Percentiles rank a stretch among this genome's conserved stretches.
phyloP scores from a whole-genome alignment of 2,888 invertebrate genomes.

The Pocota personata region DNA sequence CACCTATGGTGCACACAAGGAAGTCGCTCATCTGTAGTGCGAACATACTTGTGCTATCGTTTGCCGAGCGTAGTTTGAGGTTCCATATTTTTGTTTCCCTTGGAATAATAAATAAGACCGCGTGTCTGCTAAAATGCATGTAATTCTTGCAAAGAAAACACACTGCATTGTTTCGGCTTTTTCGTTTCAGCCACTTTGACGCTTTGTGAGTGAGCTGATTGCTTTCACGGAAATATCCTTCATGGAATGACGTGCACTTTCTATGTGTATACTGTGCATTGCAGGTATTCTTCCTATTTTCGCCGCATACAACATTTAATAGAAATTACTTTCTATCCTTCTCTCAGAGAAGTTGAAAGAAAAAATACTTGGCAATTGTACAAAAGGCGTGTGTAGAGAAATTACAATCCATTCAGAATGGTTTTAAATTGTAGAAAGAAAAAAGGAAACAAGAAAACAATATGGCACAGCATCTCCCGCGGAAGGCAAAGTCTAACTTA shows the following conservation, averaged over 20 bases:
- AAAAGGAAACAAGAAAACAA: background rate
- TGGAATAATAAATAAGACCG: conserved; percentile 45
- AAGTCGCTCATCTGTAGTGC: conserved; percentile 63
- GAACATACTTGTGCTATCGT: conserved; percentile 43
- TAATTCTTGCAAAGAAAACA: conserved; percentile 45
- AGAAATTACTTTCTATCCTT: conserved; percentile 46
- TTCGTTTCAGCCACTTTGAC: conserved; percentile 55
- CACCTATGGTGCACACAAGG: conserved; percentile 44
- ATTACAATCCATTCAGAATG: conserved; percentile 44
- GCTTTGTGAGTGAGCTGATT: conserved; percentile 45
- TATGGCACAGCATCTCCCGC: background rate
- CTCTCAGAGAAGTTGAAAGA: background rate
- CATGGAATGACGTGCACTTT: conserved; percentile 25
- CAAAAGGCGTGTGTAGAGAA: conserved; percentile 35
- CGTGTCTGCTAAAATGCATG: conserved; percentile 43
- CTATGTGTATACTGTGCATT: background rate
- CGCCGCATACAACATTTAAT: conserved; percentile 20
- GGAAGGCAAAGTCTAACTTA: background rate
- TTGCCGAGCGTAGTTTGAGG: conserved; percentile 53
- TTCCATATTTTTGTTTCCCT: conserved; percentile 45
- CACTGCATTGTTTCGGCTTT: conserved; percentile 51
- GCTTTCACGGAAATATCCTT: conserved; percentile 63
- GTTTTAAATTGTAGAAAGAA: conserved; percentile 5
- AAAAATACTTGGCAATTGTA: conserved; percentile 27
- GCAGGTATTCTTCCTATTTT: background rate